Base-by-base conservation (phyloP, 2,888 invertebrate species). In the Petrolisthes manimaculis region DNA sequence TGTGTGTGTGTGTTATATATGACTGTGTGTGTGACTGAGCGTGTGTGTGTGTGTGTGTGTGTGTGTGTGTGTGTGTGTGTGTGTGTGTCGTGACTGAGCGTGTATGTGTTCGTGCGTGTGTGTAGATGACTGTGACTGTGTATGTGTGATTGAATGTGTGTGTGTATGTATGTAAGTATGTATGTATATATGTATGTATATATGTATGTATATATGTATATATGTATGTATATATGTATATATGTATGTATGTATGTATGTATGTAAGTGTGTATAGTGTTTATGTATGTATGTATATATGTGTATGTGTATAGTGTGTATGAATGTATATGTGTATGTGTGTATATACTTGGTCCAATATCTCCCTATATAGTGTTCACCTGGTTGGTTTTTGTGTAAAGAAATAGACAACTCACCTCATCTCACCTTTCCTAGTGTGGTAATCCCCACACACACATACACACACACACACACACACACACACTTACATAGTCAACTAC, bases 21-120 rank as follows among this genome's bases (percentile, higher is more conserved):
- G 37, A 37, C 37, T 37, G 37, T 37, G 37, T 37, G 37, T 37
- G 78, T 37, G 51, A 51, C 51, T 8, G 54, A 1, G 78, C 8
- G 78, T 78, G 74, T 74, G 74, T 74, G 24, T 4, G 75, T 75
- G 24, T 75, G 75, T 75, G 24, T 14, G 75, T 75, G 24, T 75
- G 75, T 75, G 24, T 75, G 75, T 75, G 37, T 77, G 77, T 77
- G 77, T 77, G 77, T 77, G 75, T 75, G 75, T 75, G 75, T 77
- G 24, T 77, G 24, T 8, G 53, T 53, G 8, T 18, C 5, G 14
- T 4, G n/a, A 53, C 18, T 53, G 53, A 78, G 51, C 8, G 8
- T 78, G 6, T 14, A 37, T 78, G 37, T 18, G 74, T 74, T 78
- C 53, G 37, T 77, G 77, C 8, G 77, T 77, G 77, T 77, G 18